phyloP scores from a whole-genome alignment of 2,113 vertebrate species.

The Macrotus californicus region DNA sequence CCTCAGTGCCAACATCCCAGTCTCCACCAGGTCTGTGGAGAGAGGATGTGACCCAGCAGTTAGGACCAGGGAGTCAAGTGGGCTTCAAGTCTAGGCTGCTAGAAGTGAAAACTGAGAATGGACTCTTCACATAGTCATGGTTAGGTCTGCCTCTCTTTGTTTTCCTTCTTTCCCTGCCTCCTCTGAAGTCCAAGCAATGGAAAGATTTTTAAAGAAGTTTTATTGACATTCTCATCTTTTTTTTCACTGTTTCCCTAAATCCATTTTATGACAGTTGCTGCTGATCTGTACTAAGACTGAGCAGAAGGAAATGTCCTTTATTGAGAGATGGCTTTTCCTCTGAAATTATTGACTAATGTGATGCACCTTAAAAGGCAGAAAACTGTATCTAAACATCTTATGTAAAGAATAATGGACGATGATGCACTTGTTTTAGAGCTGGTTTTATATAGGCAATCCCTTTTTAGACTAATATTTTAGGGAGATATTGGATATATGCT shows the following conservation, averaged over 20 bases:
- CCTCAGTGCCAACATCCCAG: not conserved
- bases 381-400: not conserved
- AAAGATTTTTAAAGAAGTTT: not conserved
- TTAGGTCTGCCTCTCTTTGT: not conserved
- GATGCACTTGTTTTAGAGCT: not conserved
- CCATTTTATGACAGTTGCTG: not conserved
- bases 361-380: not conserved
- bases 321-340: not conserved
- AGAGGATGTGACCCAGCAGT: not conserved
- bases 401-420: not conserved
- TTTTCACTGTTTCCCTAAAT: not conserved
- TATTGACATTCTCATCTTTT: not conserved
- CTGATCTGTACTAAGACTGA: not conserved
- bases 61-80: too few relatives aligned
- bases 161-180: not conserved
- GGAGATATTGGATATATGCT: not conserved
- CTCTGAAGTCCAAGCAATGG: not conserved
- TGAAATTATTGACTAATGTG: constrained; percentile 23
- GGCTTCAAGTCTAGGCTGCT: not conserved
- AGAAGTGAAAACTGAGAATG: not conserved
- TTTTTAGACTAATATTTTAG: not conserved
- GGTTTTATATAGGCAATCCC: not conserved
- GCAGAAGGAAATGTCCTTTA: constrained; percentile 3
- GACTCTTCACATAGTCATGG: not conserved
- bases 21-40: not conserved